Base-by-base conservation (phyloP, 2,888 invertebrate species). In the Pyrrhopygopsis socrates region DNA sequence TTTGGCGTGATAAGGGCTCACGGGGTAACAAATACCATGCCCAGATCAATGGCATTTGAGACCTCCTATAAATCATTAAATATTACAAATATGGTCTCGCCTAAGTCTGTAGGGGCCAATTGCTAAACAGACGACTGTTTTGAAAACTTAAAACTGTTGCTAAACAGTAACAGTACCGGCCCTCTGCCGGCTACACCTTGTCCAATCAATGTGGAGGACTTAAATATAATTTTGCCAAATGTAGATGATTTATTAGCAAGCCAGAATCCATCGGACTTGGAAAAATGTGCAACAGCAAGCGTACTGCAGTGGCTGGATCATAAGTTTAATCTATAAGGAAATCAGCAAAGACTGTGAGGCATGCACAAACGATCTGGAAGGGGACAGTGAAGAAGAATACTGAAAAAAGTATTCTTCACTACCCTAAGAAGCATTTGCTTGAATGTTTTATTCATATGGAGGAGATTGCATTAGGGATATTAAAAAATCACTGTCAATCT, bases 231-330 rank as follows among this genome's bases (percentile, higher is more conserved):
- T 8, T 41, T 67, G 15, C 58, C 65, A 70, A 74, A 83, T 34
- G 11, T 34, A 8, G 34, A 34, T 11, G 34, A n/a, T n/a, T n/a
- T n/a, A n/a, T n/a, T n/a, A n/a, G n/a, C n/a, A n/a, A n/a, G n/a
- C n/a, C n/a, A n/a, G 34, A 5, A 34, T 34, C 34, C 34, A 34
- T 11, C 34, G 34, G 34, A 34, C 11, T 41, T 83, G 20, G 85
- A 86, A 77, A 89, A 22, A 81, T 38, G 78, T 60, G 88, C 90
- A 83, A 88, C 84, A 75, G 77, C 85, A 60, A n/a, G 82, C 76
- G 0, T 90, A 88, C 77, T 88, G 85, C 65, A 86, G 88, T 85
- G 90, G 85, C 0, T 90, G 88, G 90, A 79, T 90, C 30, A 83
- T 76, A 75, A 54, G 74, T 27, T 24, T 45, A 38, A 50, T 50